Conservation (phyloP, 2,113 vertebrate genomes). For the Poeciliopsis occidentalis region DNA sequence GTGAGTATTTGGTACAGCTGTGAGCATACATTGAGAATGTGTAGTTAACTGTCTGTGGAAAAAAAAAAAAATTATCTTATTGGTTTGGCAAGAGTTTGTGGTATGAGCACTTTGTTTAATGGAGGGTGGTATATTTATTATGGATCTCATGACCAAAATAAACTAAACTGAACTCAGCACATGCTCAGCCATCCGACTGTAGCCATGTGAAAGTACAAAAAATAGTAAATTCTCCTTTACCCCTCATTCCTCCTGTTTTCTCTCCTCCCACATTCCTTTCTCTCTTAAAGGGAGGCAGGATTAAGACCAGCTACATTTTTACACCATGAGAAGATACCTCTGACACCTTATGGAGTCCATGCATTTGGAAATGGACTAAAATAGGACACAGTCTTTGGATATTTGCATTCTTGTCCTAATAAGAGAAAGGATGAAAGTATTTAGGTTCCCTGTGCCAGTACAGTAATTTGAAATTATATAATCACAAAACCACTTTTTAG, state of each 20-base stretch:
- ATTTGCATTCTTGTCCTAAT: too few relatives aligned
- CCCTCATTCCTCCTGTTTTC: slow-evolving; percentile 42
- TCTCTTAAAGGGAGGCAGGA: slow-evolving; percentile 61
- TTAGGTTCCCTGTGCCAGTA: too few relatives aligned
- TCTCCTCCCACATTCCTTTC: background rate
- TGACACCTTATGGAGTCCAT: slow-evolving; percentile 69
- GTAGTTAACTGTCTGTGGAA: background rate
- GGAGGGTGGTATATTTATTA: background rate
- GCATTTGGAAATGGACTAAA: slow-evolving; percentile 68
- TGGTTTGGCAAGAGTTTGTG: background rate
- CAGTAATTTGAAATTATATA: too few relatives aligned
- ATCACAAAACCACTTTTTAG: too few relatives aligned
- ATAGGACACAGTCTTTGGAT: too few relatives aligned
- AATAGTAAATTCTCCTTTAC: slow-evolving; percentile 59
- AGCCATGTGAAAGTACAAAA: slow-evolving; percentile 54
- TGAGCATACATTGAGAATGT: background rate
- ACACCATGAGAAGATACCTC: slow-evolving; percentile 66
- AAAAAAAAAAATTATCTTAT: too few relatives aligned
- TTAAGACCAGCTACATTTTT: slow-evolving; percentile 58
- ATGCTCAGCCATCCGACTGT: slow-evolving; percentile 42
- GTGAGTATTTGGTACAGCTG: background rate
- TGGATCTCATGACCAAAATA: background rate
- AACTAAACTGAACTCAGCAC: slow-evolving; percentile 6
- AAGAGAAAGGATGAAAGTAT: too few relatives aligned
- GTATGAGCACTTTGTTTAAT: background rate